Percentiles rank a stretch among this genome's conserved stretches.
phyloP scores from a whole-genome alignment of 2,113 vertebrate genomes.

The Danionella cerebrum region DNA sequence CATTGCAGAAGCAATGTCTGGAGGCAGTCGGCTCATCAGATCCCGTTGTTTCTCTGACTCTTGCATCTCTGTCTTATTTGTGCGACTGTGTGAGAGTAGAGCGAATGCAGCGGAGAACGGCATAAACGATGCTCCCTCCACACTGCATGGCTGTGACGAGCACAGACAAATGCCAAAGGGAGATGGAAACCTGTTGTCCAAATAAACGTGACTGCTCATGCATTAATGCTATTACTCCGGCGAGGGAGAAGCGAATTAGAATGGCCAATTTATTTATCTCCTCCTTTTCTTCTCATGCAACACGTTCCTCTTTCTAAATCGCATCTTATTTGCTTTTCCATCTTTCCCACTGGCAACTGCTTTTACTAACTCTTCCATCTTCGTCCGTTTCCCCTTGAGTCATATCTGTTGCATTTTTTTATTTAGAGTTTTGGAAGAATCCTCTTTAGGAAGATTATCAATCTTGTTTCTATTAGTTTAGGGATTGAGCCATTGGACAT shows the following conservation, averaged over 20 bases:
- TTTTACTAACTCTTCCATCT: neutral
- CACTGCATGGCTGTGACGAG: neutral
- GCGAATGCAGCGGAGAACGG: slow-evolving; percentile 12
- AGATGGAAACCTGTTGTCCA: slow-evolving; percentile 28
- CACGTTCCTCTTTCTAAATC: slow-evolving; percentile 11
- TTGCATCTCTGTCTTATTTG: neutral
- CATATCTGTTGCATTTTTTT: too few species aligned
- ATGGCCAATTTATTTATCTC: slow-evolving; percentile 12
- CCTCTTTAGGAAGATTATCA: too few species aligned
- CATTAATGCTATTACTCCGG: slow-evolving; percentile 31
- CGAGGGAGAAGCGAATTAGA: slow-evolving; percentile 23
- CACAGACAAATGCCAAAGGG: slow-evolving; percentile 4
- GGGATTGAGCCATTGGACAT: too few species aligned
- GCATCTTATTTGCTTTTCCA: neutral
- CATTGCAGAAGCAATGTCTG: slow-evolving; percentile 43
- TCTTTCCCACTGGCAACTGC: neutral
- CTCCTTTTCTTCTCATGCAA: slow-evolving; percentile 8
- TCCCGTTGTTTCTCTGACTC: slow-evolving; percentile 9
- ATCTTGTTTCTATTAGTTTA: neutral
- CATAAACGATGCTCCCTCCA: neutral
- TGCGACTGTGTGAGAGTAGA: neutral
- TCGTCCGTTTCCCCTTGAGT: neutral
- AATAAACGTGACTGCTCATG: slow-evolving; percentile 36
- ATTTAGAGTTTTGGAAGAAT: too few species aligned
- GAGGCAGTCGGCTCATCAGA: slow-evolving; percentile 38